Percentiles rank a stretch among this genome's conserved stretches.
phyloP scores from a whole-genome alignment of 2,888 invertebrate genomes.

The Heliconius ethilla region DNA sequence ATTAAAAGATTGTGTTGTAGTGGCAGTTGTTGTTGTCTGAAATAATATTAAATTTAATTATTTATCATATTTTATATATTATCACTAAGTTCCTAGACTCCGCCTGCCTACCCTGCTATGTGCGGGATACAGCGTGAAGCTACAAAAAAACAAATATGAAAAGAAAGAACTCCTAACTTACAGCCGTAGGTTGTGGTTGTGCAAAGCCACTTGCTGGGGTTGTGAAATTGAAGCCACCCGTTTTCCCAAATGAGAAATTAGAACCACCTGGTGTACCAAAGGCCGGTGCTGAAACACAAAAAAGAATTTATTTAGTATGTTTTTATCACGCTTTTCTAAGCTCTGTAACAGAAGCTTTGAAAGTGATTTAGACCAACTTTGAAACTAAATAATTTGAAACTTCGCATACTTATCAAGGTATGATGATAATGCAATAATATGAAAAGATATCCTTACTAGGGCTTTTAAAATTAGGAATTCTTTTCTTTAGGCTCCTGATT shows the following conservation, averaged over 20 bases:
- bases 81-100: too few species aligned
- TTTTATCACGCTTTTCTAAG: too few species aligned
- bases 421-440: too few species aligned
- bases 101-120: too few species aligned
- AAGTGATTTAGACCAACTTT: too few species aligned
- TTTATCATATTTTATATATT: not conserved
- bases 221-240: slow-evolving; percentile 56
- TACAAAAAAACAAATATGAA: not conserved
- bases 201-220: slow-evolving; percentile 69
- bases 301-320: not conserved
- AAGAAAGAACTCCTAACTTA: slow-evolving; percentile 47
- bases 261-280: slow-evolving; percentile 55
- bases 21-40: slow-evolving; percentile 48
- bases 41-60: not conserved
- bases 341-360: too few species aligned
- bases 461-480: too few species aligned
- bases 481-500: too few species aligned
- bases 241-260: slow-evolving; percentile 56
- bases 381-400: too few species aligned
- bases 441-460: too few species aligned
- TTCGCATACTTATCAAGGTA: too few species aligned
- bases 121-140: not conserved
- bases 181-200: slow-evolving; percentile 53
- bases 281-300: slow-evolving; percentile 45
- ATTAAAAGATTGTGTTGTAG: too few species aligned